Conservation (phyloP, 2,113 vertebrate species). For the Podilymbus podiceps region DNA sequence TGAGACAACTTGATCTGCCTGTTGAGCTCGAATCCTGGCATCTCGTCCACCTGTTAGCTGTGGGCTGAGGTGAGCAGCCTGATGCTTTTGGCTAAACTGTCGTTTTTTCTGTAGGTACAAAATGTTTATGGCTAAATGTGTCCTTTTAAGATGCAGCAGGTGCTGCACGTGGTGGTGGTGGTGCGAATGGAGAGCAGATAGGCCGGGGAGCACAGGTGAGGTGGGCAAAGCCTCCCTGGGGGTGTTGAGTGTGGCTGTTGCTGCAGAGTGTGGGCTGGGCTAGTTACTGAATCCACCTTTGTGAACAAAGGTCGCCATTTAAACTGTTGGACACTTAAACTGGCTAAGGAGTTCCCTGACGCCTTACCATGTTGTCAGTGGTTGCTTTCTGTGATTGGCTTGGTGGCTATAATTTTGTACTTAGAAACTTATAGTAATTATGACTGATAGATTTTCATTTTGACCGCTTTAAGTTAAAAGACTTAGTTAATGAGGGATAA, state of each 20-base stretch:
- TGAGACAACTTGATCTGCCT: not conserved
- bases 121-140: not conserved
- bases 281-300: not conserved
- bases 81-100: rapidly evolving
- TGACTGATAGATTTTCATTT: not conserved
- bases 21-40: rapidly evolving
- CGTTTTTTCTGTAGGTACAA: rapidly evolving
- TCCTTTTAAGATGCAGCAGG: too few species aligned
- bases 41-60: not conserved
- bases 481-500: not conserved
- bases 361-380: rapidly evolving
- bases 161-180: not conserved
- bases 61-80: rapidly evolving
- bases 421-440: not conserved
- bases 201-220: not conserved
- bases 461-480: not conserved
- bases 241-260: not conserved
- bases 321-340: not conserved
- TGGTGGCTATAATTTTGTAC: not conserved
- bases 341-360: not conserved
- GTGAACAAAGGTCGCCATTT: not conserved
- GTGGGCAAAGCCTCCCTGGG: rapidly evolving
- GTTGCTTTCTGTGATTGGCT: not conserved
- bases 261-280: not conserved
- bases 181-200: too few species aligned